Evolutionary conservation across 2,797 vertebrate genomes (phyloP).

Genomic region (Xerus rutilus): DNA sequence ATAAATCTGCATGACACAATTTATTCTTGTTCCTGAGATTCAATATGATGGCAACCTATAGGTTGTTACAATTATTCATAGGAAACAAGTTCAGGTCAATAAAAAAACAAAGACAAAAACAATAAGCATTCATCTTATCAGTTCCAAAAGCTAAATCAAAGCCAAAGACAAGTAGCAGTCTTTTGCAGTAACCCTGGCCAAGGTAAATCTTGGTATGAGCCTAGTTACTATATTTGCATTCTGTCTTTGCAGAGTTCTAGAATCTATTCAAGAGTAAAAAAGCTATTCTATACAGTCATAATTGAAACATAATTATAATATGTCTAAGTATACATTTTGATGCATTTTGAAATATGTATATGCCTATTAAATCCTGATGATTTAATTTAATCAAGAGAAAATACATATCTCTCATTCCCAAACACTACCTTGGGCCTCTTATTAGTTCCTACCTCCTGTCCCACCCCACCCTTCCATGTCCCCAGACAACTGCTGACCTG

Average conservation of each 20-base stretch:
- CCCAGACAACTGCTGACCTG: background rate
- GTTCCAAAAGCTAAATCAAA: background rate
- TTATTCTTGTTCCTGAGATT: background rate
- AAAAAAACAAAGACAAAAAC: background rate
- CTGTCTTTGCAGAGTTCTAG: background rate
- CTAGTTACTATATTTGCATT: background rate
- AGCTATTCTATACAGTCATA: too few relatives aligned
- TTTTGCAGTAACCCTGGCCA: background rate
- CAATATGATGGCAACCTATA: background rate
- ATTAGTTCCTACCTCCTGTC: background rate
- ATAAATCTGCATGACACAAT: background rate
- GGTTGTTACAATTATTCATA: background rate
- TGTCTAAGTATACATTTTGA: background rate
- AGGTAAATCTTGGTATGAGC: background rate
- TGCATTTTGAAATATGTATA: background rate
- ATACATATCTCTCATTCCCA: background rate
- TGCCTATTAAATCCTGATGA: background rate
- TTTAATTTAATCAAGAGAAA: background rate
- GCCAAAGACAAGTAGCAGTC: background rate
- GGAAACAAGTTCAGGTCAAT: background rate
- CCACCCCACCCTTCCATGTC: background rate
- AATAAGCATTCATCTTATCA: background rate
- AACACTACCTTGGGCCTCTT: background rate
- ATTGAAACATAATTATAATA: too few relatives aligned
- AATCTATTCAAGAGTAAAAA: background rate